phyloP scores from a whole-genome alignment of 2,113 vertebrate species.

The Thalassoma bifasciatum region DNA sequence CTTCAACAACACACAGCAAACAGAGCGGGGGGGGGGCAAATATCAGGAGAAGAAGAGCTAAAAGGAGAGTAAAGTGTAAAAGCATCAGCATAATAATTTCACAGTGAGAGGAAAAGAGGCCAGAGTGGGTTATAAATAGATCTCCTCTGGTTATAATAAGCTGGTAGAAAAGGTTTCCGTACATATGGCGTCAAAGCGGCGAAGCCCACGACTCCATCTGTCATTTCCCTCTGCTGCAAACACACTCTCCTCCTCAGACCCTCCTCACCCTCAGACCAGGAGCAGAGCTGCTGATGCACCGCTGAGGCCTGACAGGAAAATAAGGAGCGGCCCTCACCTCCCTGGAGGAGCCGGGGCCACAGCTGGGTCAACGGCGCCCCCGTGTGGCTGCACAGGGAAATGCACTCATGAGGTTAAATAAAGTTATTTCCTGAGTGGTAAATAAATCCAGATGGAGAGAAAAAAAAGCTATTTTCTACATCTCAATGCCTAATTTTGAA shows the following conservation, averaged over 20 bases:
- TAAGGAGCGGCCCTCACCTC: conserved; percentile 59
- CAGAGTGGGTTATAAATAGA: conserved; percentile 73
- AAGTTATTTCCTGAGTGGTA: not conserved
- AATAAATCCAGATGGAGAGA: conserved; percentile 19
- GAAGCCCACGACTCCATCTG: not conserved
- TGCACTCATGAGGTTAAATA: not conserved
- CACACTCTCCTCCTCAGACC: too few relatives aligned
- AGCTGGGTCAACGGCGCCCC: conserved; percentile 48
- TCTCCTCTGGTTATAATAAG: too few relatives aligned
- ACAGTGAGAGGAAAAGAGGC: conserved; percentile 68
- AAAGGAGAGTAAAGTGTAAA: conserved; percentile 61
- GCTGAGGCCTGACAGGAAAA: conserved; percentile 54
- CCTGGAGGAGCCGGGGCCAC: conserved; percentile 8
- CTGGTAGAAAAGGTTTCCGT: conserved; percentile 34
- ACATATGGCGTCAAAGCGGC: not conserved
- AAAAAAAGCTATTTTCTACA: too few relatives aligned
- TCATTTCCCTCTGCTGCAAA: not conserved
- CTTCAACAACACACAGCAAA: conserved; percentile 9
- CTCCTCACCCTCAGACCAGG: too few relatives aligned
- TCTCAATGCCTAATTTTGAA: too few relatives aligned
- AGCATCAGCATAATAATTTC: conserved; percentile 72
- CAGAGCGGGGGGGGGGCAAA: conserved; percentile 20
- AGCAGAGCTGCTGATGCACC: too few relatives aligned
- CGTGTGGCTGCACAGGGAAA: conserved; percentile 33
- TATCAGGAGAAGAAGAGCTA: not conserved